phyloP scores from a whole-genome alignment of 1,140 invertebrate genomes.

The Drosophila parabipectinata region DNA sequence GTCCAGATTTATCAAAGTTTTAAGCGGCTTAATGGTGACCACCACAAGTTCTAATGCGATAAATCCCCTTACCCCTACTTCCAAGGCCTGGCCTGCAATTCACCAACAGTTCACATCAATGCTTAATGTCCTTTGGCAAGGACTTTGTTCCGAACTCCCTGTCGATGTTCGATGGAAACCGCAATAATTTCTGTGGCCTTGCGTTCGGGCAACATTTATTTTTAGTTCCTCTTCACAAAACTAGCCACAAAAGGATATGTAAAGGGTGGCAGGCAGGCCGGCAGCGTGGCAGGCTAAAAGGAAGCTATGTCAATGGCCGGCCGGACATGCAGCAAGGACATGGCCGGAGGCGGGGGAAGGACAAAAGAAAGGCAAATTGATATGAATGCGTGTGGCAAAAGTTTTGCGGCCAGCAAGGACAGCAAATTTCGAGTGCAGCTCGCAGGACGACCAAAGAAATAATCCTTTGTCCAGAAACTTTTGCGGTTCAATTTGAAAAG shows the following conservation, averaged over 20 bases:
- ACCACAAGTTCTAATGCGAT: slow-evolving; percentile 41
- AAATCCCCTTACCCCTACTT: slow-evolving; percentile 2
- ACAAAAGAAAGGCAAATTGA: slow-evolving; percentile 70
- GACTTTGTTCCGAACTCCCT: slow-evolving; percentile 21
- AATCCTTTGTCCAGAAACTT: slow-evolving; percentile 72
- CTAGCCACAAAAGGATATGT: slow-evolving; percentile 50
- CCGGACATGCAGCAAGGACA: slow-evolving; percentile 25
- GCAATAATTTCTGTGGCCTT: slow-evolving; percentile 72
- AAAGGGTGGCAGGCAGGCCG: not conserved
- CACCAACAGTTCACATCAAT: slow-evolving; percentile 38
- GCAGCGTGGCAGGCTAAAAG: slow-evolving; percentile 6
- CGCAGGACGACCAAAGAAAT: slow-evolving; percentile 70
- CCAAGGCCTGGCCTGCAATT: slow-evolving; percentile 16
- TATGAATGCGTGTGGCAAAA: slow-evolving; percentile 77
- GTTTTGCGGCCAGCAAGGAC: slow-evolving; percentile 51
- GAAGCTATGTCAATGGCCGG: slow-evolving; percentile 59
- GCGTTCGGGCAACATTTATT: slow-evolving; percentile 60
- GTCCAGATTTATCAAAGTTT: slow-evolving; percentile 34
- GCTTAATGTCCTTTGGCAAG: slow-evolving; percentile 56
- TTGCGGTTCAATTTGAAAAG: slow-evolving; percentile 79
- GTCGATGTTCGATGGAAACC: slow-evolving; percentile 51
- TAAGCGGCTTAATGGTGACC: slow-evolving; percentile 41
- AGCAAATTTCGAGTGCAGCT: slow-evolving; percentile 49
- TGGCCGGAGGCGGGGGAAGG: slow-evolving; percentile 9
- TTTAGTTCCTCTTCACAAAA: slow-evolving; percentile 48